Percentiles rank a stretch among this genome's conserved stretches.
phyloP scores from a whole-genome alignment of 2,113 vertebrate genomes.

The Colistium nudipinnis region DNA sequence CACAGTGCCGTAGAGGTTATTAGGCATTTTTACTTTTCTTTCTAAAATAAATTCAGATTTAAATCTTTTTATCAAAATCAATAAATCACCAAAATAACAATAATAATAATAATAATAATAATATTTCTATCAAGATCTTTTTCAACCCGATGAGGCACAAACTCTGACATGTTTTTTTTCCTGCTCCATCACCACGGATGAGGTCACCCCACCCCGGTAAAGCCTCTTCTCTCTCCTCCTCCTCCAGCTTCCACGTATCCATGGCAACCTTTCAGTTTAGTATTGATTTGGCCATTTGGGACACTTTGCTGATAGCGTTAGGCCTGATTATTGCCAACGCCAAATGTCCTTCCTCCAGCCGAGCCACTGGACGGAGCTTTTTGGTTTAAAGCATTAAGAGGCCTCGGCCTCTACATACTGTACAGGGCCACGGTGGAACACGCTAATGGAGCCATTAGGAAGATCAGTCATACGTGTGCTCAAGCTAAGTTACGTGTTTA shows the following conservation, averaged over 20 bases:
- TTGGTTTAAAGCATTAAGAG: slow-evolving; percentile 60
- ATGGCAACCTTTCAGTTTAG: slow-evolving; percentile 73
- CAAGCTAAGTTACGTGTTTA: slow-evolving; percentile 8
- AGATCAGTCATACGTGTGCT: slow-evolving; percentile 57
- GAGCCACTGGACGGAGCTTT: slow-evolving; percentile 49
- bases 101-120: too few species aligned
- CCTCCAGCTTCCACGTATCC: slow-evolving; percentile 55
- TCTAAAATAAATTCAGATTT: too few species aligned
- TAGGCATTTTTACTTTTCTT: too few species aligned
- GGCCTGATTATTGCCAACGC: slow-evolving; percentile 61
- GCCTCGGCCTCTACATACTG: slow-evolving; percentile 62
- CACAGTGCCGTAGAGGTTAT: too few species aligned
- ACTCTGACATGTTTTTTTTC: slow-evolving; percentile 38
- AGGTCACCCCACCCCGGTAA: slow-evolving; percentile 5
- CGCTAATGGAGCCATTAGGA: slow-evolving; percentile 67
- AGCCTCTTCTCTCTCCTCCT: slow-evolving; percentile 41
- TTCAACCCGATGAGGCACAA: not conserved
- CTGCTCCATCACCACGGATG: slow-evolving; percentile 43
- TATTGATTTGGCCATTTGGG: slow-evolving; percentile 76
- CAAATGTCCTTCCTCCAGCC: slow-evolving; percentile 63
- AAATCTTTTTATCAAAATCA: too few species aligned
- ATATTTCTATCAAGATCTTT: too few species aligned
- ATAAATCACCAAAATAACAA: too few species aligned
- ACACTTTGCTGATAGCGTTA: slow-evolving; percentile 76
- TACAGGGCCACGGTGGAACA: slow-evolving; percentile 55